A percentile compares a stretch with the other conserved stretches of the same genome.
These are phyloP conservation scores for Mycetomoellerius zeteki DNA, from an alignment of 1,140 invertebrate genomes.

Conservation along the genomic window DNA sequence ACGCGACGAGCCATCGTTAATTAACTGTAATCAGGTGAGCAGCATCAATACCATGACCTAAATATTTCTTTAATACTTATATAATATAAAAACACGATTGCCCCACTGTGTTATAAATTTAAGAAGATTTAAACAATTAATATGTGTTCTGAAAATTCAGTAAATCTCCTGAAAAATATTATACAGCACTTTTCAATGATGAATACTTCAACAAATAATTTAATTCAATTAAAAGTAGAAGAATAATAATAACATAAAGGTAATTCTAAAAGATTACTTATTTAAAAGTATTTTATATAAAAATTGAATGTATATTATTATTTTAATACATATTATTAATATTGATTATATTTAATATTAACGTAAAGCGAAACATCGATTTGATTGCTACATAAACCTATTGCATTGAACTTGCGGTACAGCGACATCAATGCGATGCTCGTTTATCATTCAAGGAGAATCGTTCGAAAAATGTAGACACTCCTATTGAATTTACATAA, in stretches of 20 bases:
- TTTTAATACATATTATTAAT: not conserved
- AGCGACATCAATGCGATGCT: not conserved
- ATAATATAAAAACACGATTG: not conserved
- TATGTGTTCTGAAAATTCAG: not conserved
- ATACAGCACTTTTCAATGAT: not conserved
- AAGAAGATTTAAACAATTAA: not conserved
- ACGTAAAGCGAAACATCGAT: not conserved
- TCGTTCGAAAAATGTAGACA: not conserved
- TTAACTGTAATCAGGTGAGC: conserved; percentile 53
- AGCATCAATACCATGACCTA: conserved; percentile 57
- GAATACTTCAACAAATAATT: no score
- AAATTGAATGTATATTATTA: not conserved
- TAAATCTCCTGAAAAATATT: not conserved
- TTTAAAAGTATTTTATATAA: not conserved
- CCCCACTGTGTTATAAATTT: not conserved
- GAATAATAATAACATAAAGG: not conserved
- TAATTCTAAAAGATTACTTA: not conserved
- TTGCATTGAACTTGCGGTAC: not conserved
- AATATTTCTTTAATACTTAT: conserved; percentile 53
- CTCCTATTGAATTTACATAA: conserved; percentile 50
- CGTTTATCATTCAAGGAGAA: conserved; percentile 14
- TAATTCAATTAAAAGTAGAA: not conserved
- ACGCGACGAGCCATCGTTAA: not conserved
- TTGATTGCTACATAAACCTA: not conserved
- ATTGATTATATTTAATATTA: not conserved